These are phyloP conservation scores for Bimastos eiseni DNA, from an alignment of 2,888 invertebrate genomes.

Conservation along the genomic window DNA sequence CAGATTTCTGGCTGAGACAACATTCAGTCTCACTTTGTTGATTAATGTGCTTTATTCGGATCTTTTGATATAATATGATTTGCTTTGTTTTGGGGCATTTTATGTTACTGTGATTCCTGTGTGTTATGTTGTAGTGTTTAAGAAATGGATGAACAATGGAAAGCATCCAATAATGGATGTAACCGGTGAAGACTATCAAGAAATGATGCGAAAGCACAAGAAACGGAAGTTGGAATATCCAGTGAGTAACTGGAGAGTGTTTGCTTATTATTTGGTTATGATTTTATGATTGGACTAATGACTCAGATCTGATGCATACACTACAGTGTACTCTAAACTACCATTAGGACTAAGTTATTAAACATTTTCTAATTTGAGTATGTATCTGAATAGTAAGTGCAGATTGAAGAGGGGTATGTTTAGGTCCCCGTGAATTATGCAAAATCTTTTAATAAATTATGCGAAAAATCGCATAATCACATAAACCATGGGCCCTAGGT, in stretches of 20 bases:
- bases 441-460: no score
- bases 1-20: no score
- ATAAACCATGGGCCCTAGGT: no score
- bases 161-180: slow-evolving; percentile 31
- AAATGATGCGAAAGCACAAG: slow-evolving; percentile 38
- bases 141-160: not conserved
- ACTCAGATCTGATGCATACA: no score
- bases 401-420: not conserved
- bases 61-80: not conserved
- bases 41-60: not conserved
- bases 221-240: slow-evolving; percentile 36
- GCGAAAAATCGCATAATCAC: no score
- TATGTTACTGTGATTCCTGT: no score
- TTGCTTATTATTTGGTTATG: no score
- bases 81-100: not conserved
- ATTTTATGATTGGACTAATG: no score
- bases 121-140: not conserved
- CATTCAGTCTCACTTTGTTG: no score
- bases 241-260: slow-evolving; percentile 28
- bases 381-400: not conserved
- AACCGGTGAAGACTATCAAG: slow-evolving; percentile 39
- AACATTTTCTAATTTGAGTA: not conserved
- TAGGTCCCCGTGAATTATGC: no score
- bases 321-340: not conserved
- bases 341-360: not conserved